Base-by-base conservation (phyloP, 2,797 vertebrate species). In the Lagocephalus sceleratus region DNA sequence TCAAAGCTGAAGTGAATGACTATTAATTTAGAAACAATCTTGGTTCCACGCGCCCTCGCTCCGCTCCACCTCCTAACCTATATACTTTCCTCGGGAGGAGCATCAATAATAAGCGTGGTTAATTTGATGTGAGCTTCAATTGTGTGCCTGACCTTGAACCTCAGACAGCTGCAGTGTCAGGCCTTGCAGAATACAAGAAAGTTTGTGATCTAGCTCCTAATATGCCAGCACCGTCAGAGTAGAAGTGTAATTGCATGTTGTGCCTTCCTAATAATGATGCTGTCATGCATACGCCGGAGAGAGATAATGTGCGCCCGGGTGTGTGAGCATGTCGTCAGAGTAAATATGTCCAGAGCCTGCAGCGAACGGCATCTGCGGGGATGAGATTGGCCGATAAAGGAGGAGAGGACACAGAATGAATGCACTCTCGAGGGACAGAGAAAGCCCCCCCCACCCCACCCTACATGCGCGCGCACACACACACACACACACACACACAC, bases 341-440 rank as follows among this genome's bases (percentile, higher is more conserved):
- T 67, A 65, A 72, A 68, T 60, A 65, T 42, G 48, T 42, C 55
- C 32, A 19, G 40, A 46, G 60, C 58, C 68, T 51, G 55, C 57
- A 58, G 67, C 60, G 68, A 72, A 54, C 66, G 43, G 60, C 40
- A 66, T 60, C 65, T 56, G 59, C 58, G 48, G 44, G 16, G 49
- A 55, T 71, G 48, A 79, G 63, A 73, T 64, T 60, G 49, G 60
- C 60, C 57, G 75, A 77, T 69, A 65, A 2, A 43, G 51, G 53
- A 47, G 19, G 52, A 62, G 60, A 51, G 60, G 55, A 65, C 51
- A 63, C 6, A 2, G 63, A 58, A 51, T 66, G 62, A 71, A 68
- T 51, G 45, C 55, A 22, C 68, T 75, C 70, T 60, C 42, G 45
- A 49, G 44, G 68, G 47, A 74, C 20, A 23, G 6, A 35, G 21